Conservation (phyloP, 2,797 vertebrate species). For the Apogon talboti region DNA sequence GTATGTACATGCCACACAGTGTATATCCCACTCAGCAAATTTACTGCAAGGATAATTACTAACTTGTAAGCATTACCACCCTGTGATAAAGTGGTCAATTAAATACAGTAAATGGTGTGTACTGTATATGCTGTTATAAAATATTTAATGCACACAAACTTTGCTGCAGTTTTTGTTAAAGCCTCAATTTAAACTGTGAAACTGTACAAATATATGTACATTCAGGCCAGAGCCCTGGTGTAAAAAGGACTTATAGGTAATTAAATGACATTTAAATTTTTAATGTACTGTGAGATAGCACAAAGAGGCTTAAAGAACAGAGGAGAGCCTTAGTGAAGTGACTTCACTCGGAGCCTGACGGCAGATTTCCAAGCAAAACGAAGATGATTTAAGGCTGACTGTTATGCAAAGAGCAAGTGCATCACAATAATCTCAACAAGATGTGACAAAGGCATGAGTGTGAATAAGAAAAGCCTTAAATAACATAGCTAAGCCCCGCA, state of each 20-base stretch:
- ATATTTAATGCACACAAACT: not conserved
- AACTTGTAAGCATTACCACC: constrained; percentile 10
- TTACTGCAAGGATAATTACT: constrained; percentile 42
- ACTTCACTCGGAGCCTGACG: constrained; percentile 17
- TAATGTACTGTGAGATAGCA: constrained; percentile 16
- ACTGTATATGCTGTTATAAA: not conserved
- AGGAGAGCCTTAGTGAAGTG: too few relatives aligned
- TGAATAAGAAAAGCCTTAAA: constrained; percentile 35
- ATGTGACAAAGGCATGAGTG: constrained; percentile 53
- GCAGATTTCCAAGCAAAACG: constrained; percentile 39
- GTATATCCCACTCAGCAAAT: constrained; percentile 29
- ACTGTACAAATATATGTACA: not conserved
- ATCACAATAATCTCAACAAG: constrained; percentile 52
- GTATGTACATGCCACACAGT: constrained; percentile 17
- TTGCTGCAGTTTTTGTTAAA: constrained; percentile 14
- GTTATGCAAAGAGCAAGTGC: constrained; percentile 27
- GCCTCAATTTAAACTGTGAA: constrained; percentile 14
- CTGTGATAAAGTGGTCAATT: constrained; percentile 13
- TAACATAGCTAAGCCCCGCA: constrained; percentile 15
- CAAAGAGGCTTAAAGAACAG: too few relatives aligned
- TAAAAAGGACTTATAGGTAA: constrained; percentile 15
- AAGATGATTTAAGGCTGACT: constrained; percentile 39
- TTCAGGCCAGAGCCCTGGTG: not conserved
- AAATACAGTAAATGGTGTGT: constrained; percentile 27
- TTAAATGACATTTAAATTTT: constrained; percentile 26